phyloP scores from a whole-genome alignment of 2,797 vertebrate species.

The Sorex maritimensis region DNA sequence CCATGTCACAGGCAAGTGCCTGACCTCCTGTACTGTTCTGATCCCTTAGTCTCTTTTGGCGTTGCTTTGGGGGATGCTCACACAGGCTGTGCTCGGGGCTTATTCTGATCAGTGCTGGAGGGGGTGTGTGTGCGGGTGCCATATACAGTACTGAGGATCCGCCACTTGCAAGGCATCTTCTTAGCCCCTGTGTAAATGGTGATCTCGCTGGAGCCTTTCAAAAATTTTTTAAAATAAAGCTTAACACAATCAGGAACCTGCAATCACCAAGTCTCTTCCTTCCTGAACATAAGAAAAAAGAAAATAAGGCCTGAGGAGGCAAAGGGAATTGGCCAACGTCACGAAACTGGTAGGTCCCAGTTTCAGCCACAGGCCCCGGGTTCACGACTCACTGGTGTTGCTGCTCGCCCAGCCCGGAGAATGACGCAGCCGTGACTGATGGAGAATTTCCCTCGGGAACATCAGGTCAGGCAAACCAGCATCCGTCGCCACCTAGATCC shows the following conservation, averaged over 20 bases:
- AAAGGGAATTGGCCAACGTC: constrained; percentile 13
- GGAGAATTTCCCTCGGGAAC: not conserved
- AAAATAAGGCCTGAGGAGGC: not conserved
- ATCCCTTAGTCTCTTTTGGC: too few species aligned
- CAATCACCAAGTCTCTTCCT: not conserved
- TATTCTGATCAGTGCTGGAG: too few species aligned
- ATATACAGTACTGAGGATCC: too few species aligned
- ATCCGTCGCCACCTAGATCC: not conserved
- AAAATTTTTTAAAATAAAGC: not conserved
- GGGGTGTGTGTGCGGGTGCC: too few species aligned
- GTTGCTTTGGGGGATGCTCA: too few species aligned
- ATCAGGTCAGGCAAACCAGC: not conserved
- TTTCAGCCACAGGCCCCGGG: not conserved
- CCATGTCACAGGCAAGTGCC: too few species aligned
- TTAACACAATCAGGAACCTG: not conserved
- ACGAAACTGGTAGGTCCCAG: not conserved
- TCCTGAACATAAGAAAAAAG: not conserved
- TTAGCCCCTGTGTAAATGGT: too few species aligned
- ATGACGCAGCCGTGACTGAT: not conserved
- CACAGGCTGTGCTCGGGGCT: too few species aligned
- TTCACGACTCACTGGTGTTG: not conserved
- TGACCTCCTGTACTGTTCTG: too few species aligned
- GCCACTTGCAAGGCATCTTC: too few species aligned
- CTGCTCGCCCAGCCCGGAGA: not conserved
- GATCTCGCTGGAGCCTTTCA: too few species aligned